These are phyloP conservation scores for Tenthredo scrophulariae DNA, from an alignment of 2,888 invertebrate genomes.

Conservation along the genomic window DNA sequence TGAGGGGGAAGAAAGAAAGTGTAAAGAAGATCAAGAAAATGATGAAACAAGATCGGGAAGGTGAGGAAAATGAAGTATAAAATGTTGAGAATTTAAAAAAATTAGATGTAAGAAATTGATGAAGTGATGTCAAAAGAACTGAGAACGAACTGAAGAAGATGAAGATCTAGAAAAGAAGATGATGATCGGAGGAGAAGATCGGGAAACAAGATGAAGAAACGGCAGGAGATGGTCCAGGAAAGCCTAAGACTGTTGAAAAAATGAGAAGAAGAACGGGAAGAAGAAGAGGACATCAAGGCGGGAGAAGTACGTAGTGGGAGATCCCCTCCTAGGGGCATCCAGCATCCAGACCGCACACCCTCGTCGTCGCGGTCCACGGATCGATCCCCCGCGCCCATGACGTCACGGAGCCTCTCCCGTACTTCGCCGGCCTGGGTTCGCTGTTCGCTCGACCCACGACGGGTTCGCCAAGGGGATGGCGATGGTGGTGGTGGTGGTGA, in stretches of 20 bases:
- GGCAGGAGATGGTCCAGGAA: not conserved
- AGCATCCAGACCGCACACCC: constrained; percentile 59
- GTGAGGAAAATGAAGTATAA: not conserved
- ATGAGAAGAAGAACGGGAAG: not conserved
- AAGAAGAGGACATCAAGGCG: constrained; percentile 1
- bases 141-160: not conserved
- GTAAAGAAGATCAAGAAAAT: not conserved
- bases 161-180: not conserved
- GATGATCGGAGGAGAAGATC: not conserved
- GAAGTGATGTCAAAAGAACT: too few relatives aligned
- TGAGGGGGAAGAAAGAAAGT: too few relatives aligned
- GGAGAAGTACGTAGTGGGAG: constrained; percentile 13
- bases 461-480: constrained; percentile 25
- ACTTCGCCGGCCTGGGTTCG: constrained; percentile 25
- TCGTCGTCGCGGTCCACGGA: constrained; percentile 58
- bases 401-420: constrained; percentile 56
- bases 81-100: not conserved
- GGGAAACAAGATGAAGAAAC: not conserved
- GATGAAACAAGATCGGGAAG: not conserved
- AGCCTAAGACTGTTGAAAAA: not conserved
- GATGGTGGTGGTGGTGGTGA: not conserved
- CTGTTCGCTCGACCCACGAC: constrained; percentile 52
- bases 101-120: not conserved
- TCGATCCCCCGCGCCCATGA: constrained; percentile 63
- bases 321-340: constrained; percentile 34